Evolutionary conservation across 2,888 invertebrate genomes (phyloP).

Genomic region (Entomobrya proxima): DNA sequence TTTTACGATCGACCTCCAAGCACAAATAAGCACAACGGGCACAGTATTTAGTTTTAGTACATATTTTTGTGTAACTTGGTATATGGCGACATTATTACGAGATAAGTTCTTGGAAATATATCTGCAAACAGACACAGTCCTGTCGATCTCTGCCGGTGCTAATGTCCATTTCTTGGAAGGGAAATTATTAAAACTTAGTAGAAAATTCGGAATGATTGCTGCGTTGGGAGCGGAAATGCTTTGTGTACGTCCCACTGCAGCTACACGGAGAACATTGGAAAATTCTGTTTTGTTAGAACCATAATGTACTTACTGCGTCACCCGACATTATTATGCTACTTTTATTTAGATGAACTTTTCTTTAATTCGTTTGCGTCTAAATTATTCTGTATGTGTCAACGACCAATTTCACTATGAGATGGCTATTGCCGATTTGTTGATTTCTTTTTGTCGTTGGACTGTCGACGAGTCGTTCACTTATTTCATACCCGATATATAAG

Average conservation of each 20-base stretch:
- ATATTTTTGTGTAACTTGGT: neutral
- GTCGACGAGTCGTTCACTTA: neutral
- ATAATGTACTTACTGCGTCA: too few species aligned
- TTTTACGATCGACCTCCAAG: too few species aligned
- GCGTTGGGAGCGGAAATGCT: neutral
- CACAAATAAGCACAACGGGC: too few species aligned
- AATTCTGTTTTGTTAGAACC: too few species aligned
- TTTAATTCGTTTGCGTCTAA: slow-evolving; percentile 20
- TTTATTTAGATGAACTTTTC: neutral
- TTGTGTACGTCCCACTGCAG: neutral
- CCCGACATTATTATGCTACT: neutral
- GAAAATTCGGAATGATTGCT: neutral
- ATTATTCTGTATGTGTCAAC: neutral
- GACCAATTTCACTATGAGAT: neutral
- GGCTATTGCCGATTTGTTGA: neutral
- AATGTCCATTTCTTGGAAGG: slow-evolving; percentile 13
- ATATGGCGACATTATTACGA: neutral
- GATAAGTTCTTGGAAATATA: neutral
- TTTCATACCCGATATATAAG: too few species aligned
- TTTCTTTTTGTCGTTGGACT: neutral
- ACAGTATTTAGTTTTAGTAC: neutral
- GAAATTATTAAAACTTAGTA: slow-evolving; percentile 18
- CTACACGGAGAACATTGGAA: neutral
- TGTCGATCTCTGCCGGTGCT: neutral
- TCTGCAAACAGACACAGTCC: neutral